These are phyloP conservation scores for Girardinus metallicus DNA, from an alignment of 2,797 vertebrate genomes.

Conservation along the genomic window DNA sequence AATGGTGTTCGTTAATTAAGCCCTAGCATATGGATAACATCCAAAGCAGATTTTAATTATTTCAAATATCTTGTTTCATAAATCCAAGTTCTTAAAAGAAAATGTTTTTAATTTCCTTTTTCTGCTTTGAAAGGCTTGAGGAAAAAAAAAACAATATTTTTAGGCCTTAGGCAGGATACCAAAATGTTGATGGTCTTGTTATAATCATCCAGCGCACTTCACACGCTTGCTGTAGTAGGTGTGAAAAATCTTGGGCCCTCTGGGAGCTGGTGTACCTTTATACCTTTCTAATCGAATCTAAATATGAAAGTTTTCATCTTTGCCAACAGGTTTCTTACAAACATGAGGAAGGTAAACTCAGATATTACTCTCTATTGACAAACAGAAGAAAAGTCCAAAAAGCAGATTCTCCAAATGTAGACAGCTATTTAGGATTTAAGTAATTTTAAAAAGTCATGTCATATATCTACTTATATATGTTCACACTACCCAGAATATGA, in stretches of 20 bases:
- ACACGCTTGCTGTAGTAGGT: neutral
- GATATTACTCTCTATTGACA: neutral
- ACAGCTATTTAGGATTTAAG: neutral
- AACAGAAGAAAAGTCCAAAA: neutral
- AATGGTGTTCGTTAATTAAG: neutral
- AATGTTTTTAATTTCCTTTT: neutral
- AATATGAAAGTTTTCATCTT: slow-evolving; percentile 10
- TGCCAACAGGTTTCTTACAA: slow-evolving; percentile 13
- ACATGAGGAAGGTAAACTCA: slow-evolving; percentile 11
- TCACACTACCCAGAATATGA: slow-evolving; percentile 47
- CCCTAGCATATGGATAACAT: neutral
- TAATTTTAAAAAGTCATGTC: slow-evolving; percentile 17
- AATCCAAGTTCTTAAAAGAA: neutral
- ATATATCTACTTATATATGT: slow-evolving; percentile 42
- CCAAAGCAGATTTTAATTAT: neutral
- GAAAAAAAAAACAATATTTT: slow-evolving; percentile 13
- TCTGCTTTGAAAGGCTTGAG: slow-evolving; percentile 1
- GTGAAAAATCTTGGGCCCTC: slow-evolving; percentile 10
- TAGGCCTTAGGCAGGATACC: slow-evolving; percentile 4
- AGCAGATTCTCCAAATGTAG: neutral
- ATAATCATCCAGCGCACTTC: slow-evolving; percentile 4
- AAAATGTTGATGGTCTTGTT: slow-evolving; percentile 23
- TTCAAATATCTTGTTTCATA: neutral
- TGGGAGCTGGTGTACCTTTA: slow-evolving; percentile 14
- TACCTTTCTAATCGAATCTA: slow-evolving; percentile 22